Evolutionary conservation across 2,888 invertebrate species (phyloP), one percentile per base, ranked within the genome.

Genomic region (Argyresthia goedartella): DNA sequence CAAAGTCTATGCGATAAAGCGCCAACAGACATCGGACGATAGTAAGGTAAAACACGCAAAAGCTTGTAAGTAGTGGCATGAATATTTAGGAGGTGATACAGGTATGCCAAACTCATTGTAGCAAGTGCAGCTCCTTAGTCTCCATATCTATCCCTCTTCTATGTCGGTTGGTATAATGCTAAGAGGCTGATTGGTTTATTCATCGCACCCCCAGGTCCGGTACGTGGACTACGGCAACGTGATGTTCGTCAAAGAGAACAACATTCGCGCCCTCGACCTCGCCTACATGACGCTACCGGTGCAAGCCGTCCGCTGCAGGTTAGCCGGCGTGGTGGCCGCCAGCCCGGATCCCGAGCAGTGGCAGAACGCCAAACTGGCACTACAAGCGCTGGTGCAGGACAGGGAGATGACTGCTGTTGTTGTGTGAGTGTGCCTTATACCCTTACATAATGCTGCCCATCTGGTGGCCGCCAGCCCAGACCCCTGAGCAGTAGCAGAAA

Each of bases 171-270:
- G n/a, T n/a, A n/a, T n/a, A n/a, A n/a, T n/a, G n/a, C n/a, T n/a
- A n/a, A n/a, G n/a, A n/a, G n/a, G n/a, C n/a, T n/a, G n/a, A n/a
- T n/a, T n/a, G n/a, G n/a, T n/a, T 25, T 25, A 25, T 25, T 25
- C 25, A 25, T 6, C 25, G 8, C 8, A 3, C 39, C 6, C n/a
- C 0, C 62, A 87, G 87, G 89, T 93, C n/a, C 78, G 86, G 56
- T 93, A 90, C 68, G 77, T 93, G 9, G 93, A 93, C 81, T 93
- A 91, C 74, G 93, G 93, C 58, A 92, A 91, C 60, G 74, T 74
- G 8, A 75, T 88, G 1, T 81, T 79, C 57, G 88, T 92, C 41
- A 73, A 80, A 47, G 77, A 79, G 47, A 71, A 69, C 54, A 79
- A 87, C 56, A 78, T 92, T 7, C 89, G 89, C 58, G 69, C 72